Conservation (phyloP, 2,888 invertebrate species). For the Pediacus dermestoides region DNA sequence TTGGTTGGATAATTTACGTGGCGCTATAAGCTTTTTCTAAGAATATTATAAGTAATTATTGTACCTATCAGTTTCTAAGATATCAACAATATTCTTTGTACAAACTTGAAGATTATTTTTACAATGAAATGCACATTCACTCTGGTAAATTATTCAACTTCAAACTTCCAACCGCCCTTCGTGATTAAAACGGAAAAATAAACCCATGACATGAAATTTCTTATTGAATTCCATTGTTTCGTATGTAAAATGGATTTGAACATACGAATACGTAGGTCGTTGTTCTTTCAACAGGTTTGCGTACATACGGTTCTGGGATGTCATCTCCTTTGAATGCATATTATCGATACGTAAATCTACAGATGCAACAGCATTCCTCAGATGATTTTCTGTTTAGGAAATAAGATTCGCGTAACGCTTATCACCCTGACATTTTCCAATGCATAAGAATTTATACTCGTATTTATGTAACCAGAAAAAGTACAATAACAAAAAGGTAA, state of each 20-base stretch:
- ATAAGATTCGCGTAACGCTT: conserved; percentile 18
- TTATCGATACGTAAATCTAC: conserved; percentile 26
- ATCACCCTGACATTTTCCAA: conserved; percentile 7
- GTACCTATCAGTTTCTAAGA: no score
- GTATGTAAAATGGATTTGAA: conserved; percentile 26
- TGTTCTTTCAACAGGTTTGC: conserved; percentile 34
- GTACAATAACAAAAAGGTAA: no score
- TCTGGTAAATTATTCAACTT: no score
- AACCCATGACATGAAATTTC: conserved; percentile 5
- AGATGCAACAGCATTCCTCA: conserved; percentile 22
- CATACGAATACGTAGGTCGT: conserved; percentile 27
- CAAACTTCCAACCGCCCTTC: no score
- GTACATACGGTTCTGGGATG: conserved; percentile 25
- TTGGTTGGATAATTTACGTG: not conserved
- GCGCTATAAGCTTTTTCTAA: no score
- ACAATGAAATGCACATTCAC: no score
- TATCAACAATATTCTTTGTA: no score
- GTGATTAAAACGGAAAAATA: conserved; percentile 1
- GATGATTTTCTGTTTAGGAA: conserved; percentile 21
- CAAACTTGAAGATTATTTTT: no score
- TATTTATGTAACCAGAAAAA: conserved; percentile 11
- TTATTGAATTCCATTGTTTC: conserved; percentile 25
- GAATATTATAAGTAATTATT: no score
- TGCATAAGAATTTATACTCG: not conserved
- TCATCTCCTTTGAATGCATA: conserved; percentile 27